Conservation (phyloP, 2,113 vertebrate species). For the Sorex araneus region DNA sequence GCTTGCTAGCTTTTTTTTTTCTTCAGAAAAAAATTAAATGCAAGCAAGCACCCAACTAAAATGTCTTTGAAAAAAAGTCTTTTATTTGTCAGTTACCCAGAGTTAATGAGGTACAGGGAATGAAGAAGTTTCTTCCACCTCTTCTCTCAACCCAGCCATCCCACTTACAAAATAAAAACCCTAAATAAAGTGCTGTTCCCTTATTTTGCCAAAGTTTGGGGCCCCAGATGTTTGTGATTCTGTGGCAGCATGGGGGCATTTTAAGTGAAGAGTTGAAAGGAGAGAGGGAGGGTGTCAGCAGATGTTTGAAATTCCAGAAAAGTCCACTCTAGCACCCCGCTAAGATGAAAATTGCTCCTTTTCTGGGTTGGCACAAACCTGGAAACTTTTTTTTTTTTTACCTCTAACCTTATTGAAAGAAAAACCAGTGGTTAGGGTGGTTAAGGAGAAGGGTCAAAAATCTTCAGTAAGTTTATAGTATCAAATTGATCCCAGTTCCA, state of each 20-base stretch:
- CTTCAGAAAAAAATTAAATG: conserved; percentile 23
- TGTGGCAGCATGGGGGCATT: conserved; percentile 23
- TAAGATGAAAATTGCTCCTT: conserved; percentile 59
- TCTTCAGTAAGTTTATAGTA: neutral
- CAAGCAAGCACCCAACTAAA: conserved; percentile 33
- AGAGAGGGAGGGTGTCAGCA: conserved; percentile 19
- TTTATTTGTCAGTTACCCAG: neutral
- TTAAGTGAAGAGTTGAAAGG: conserved; percentile 29
- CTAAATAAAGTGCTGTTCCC: neutral
- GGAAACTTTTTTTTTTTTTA: conserved; percentile 54
- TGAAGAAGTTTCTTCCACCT: neutral
- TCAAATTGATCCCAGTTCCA: conserved; percentile 29
- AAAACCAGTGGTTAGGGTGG: conserved; percentile 6
- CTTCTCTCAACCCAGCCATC: neutral
- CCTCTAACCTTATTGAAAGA: conserved; percentile 35
- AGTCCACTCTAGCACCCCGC: conserved; percentile 52
- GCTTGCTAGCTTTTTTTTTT: neutral
- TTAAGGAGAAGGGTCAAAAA: conserved; percentile 1
- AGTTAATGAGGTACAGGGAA: neutral
- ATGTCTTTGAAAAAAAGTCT: conserved; percentile 51
- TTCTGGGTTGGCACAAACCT: conserved; percentile 64
- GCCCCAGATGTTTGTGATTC: conserved; percentile 68
- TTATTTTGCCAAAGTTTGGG: neutral
- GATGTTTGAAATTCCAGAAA: conserved; percentile 76
- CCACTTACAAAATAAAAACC: conserved; percentile 12